Evolutionary conservation across 1,140 invertebrate species (phyloP).

Genomic region (Hypsibius dujardini): DNA sequence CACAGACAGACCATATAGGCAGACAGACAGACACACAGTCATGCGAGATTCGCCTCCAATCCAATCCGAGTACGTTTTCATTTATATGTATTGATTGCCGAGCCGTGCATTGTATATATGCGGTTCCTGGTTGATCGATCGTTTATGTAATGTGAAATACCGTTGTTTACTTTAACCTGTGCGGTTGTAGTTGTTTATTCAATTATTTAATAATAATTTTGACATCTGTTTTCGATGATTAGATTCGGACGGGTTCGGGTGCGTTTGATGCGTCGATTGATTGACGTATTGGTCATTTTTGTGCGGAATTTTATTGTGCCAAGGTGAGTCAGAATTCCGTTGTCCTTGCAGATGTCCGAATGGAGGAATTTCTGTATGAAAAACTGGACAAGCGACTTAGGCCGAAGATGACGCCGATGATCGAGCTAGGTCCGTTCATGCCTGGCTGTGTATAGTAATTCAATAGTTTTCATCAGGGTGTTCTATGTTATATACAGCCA

Average conservation of each 20-base stretch:
- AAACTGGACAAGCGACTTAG: slow-evolving; percentile 52
- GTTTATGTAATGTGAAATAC: too few species aligned
- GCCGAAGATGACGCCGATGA: neutral
- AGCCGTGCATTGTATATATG: slow-evolving; percentile 18
- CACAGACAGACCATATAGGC: too few species aligned
- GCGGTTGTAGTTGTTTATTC: too few species aligned
- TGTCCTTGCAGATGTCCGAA: slow-evolving; percentile 51
- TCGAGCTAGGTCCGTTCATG: neutral
- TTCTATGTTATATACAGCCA: neutral
- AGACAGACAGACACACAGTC: slow-evolving; percentile 33
- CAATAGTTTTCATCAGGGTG: neutral
- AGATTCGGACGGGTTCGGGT: too few species aligned
- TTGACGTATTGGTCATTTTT: too few species aligned
- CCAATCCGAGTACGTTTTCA: slow-evolving; percentile 57
- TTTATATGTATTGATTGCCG: slow-evolving; percentile 16
- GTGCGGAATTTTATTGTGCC: too few species aligned
- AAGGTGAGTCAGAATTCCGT: too few species aligned
- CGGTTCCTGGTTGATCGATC: neutral
- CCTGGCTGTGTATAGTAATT: too few species aligned
- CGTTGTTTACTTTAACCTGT: too few species aligned
- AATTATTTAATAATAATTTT: too few species aligned
- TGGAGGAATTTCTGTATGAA: slow-evolving; percentile 81
- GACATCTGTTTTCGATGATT: too few species aligned
- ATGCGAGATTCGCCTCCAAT: slow-evolving; percentile 69
- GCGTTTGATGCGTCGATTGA: too few species aligned